Percentiles rank a stretch among this genome's conserved stretches.
These are phyloP conservation scores for Acronicta alni DNA, from an alignment of 2,888 invertebrate species.

Conservation along the genomic window DNA sequence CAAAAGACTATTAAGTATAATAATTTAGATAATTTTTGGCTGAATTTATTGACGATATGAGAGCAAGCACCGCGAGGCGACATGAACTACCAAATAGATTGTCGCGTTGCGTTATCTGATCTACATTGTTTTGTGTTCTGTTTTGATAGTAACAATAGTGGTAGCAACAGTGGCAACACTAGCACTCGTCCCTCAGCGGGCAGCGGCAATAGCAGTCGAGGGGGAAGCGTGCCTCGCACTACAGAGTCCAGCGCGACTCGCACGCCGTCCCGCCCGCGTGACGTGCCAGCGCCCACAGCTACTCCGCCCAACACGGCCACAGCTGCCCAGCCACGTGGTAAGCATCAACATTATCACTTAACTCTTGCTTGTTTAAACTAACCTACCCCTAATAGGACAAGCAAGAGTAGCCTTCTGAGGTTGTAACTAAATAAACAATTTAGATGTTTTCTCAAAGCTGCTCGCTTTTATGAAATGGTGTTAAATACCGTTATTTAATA, in stretches of 20 bases:
- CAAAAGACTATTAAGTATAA: too few relatives aligned
- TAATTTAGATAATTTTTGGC: too few relatives aligned
- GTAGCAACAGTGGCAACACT: slow-evolving; percentile 67
- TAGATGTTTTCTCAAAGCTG: too few relatives aligned
- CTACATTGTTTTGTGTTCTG: background rate
- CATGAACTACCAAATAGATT: too few relatives aligned
- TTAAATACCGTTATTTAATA: too few relatives aligned
- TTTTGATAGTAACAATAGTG: slow-evolving; percentile 71
- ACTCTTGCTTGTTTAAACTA: background rate
- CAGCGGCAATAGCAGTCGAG: slow-evolving; percentile 83
- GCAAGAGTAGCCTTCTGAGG: too few relatives aligned
- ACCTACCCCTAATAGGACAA: too few relatives aligned
- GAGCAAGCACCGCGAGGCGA: too few relatives aligned
- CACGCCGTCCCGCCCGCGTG: slow-evolving; percentile 55
- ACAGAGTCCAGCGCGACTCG: slow-evolving; percentile 63
- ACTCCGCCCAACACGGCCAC: slow-evolving; percentile 64
- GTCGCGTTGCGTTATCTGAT: too few relatives aligned
- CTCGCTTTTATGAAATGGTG: background rate
- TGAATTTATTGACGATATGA: too few relatives aligned
- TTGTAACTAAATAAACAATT: too few relatives aligned
- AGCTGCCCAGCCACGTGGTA: slow-evolving; percentile 51
- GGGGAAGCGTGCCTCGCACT: slow-evolving; percentile 78
- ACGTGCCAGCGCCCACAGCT: slow-evolving; percentile 61
- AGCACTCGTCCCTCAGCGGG: slow-evolving; percentile 73
- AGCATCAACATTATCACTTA: background rate